Conservation (phyloP, 2,888 invertebrate species). For the Xylota sylvarum region DNA sequence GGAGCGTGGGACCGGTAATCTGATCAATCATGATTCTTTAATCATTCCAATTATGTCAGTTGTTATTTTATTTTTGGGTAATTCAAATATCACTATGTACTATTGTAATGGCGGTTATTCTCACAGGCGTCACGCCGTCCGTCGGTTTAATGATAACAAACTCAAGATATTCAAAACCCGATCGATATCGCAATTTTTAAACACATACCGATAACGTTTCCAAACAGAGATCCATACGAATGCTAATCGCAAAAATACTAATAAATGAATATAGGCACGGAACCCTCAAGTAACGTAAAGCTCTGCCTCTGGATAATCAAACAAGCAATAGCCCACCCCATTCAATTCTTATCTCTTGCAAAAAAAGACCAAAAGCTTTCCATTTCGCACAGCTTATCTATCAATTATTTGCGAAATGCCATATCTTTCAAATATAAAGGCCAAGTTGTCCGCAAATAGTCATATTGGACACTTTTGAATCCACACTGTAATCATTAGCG, state of each 20-base stretch:
- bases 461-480: slow-evolving; percentile 52
- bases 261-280: not conserved
- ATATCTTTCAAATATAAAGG: slow-evolving; percentile 68
- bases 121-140: slow-evolving; percentile 8
- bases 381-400: slow-evolving; percentile 62
- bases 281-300: not conserved
- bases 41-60: slow-evolving; percentile 3
- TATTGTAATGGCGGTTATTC: not conserved
- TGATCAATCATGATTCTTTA: not conserved
- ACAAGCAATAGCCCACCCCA: slow-evolving; percentile 1
- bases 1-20: not conserved
- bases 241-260: not conserved
- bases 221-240: not conserved
- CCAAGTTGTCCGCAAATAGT: slow-evolving; percentile 48
- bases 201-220: slow-evolving; percentile 5
- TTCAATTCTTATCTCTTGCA: slow-evolving; percentile 58
- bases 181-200: not conserved
- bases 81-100: not conserved
- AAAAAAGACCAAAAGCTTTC: slow-evolving; percentile 43
- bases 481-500: slow-evolving; percentile 21
- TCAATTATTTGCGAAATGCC: slow-evolving; percentile 27
- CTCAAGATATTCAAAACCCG: not conserved
- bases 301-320: slow-evolving; percentile 5
- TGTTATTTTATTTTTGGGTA: slow-evolving; percentile 6
- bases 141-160: slow-evolving; percentile 9